Conservation (phyloP, 2,113 vertebrate genomes). For the Mugil cephalus region DNA sequence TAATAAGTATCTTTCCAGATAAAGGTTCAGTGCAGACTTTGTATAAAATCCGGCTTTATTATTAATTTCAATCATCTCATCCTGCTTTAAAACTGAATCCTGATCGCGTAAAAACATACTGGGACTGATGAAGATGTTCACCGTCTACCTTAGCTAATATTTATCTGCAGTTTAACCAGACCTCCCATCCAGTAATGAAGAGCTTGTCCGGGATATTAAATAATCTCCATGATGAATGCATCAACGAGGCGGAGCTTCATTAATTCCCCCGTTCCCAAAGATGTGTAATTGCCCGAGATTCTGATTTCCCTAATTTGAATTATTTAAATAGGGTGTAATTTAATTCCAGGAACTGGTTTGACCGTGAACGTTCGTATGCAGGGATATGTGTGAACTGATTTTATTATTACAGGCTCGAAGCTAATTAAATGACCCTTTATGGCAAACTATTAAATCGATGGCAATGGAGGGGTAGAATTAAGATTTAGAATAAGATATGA, state of each 20-base stretch:
- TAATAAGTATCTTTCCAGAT: conserved; percentile 71
- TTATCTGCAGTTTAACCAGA: conserved; percentile 40
- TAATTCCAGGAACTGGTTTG: conserved; percentile 24
- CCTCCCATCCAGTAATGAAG: not conserved
- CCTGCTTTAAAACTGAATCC: conserved; percentile 23
- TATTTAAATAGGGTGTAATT: conserved; percentile 52
- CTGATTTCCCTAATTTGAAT: conserved; percentile 48
- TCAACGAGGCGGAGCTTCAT: conserved; percentile 11
- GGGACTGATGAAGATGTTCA: conserved; percentile 10
- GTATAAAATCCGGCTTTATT: conserved; percentile 56
- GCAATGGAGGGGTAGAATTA: conserved; percentile 4
- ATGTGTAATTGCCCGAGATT: conserved; percentile 39
- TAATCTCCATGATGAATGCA: not conserved
- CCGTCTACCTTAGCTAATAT: conserved; percentile 28
- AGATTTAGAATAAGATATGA: not conserved
- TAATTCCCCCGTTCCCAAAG: conserved; percentile 16
- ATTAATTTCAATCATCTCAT: conserved; percentile 47
- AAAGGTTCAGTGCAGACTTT: conserved; percentile 47
- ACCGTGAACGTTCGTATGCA: not conserved
- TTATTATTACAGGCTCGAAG: conserved; percentile 35
- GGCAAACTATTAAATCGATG: not conserved
- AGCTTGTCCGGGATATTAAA: conserved; percentile 33
- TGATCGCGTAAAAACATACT: conserved; percentile 26
- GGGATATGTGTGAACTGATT: conserved; percentile 20
- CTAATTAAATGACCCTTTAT: conserved; percentile 57